Conservation (phyloP, 1,140 invertebrate genomes). For the Aradophagus sp. region DNA sequence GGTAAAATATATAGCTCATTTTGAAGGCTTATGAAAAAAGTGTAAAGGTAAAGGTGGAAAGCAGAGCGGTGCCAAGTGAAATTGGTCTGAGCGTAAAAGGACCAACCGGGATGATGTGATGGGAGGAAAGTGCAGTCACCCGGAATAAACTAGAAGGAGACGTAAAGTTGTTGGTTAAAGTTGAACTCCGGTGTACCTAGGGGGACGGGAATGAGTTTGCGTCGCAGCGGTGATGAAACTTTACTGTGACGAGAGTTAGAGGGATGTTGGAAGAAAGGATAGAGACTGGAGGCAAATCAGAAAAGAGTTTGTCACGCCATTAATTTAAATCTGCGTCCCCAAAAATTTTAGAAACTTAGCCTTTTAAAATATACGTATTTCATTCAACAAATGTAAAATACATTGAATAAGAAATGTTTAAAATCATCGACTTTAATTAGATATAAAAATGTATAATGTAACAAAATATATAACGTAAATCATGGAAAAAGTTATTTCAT, state of each 20-base stretch:
- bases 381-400: too few relatives aligned
- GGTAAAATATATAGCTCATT: conserved; percentile 46
- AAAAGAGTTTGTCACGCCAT: conserved; percentile 72
- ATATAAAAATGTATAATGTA: too few relatives aligned
- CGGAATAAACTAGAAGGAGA: conserved; percentile 75
- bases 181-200: conserved; percentile 58
- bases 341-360: conserved; percentile 8
- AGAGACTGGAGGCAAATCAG: conserved; percentile 36
- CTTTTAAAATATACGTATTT: too few relatives aligned
- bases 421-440: too few relatives aligned
- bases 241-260: conserved; percentile 71
- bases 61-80: conserved; percentile 60
- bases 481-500: too few relatives aligned
- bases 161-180: conserved; percentile 74
- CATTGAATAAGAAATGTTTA: too few relatives aligned
- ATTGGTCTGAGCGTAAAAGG: conserved; percentile 64
- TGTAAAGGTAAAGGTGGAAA: conserved; percentile 55
- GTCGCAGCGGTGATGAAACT: conserved; percentile 73
- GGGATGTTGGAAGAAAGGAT: conserved; percentile 52
- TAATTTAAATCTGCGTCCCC: conserved; percentile 49
- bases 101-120: conserved; percentile 63
- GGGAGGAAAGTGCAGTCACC: conserved; percentile 75
- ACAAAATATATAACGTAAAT: too few relatives aligned
- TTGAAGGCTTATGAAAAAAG: conserved; percentile 46
- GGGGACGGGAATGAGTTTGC: conserved; percentile 73